phyloP scores from a whole-genome alignment of 2,888 invertebrate species.

The Limnephilus auricula region DNA sequence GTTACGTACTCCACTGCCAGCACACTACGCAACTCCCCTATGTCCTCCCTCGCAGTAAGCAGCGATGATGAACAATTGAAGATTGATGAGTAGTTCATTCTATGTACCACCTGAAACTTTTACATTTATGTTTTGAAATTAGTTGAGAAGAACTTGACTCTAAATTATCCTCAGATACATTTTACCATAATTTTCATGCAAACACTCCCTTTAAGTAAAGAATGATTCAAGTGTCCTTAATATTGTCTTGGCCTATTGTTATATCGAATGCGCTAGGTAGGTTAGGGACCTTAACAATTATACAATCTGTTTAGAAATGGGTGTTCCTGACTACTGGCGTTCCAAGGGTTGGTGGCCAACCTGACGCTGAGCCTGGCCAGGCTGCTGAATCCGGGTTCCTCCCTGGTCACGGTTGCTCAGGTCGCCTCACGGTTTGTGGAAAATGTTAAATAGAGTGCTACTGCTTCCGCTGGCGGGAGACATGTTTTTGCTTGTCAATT shows the following conservation, averaged over 20 bases:
- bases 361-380: neutral
- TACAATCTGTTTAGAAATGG: conserved; percentile 32
- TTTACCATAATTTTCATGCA: neutral
- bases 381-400: neutral
- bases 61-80: neutral
- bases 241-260: neutral
- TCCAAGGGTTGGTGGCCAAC: neutral
- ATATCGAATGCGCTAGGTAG: neutral
- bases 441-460: neutral
- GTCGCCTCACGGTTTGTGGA: neutral
- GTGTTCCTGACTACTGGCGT: neutral
- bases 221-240: neutral
- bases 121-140: neutral
- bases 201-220: neutral
- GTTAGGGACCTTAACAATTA: conserved; percentile 33
- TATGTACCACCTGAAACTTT: neutral
- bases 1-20: neutral
- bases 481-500: neutral
- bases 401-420: neutral
- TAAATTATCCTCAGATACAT: neutral
- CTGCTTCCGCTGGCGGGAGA: neutral
- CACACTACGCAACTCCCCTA: neutral
- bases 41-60: neutral
- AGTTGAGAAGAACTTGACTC: neutral
- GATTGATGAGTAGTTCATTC: neutral